These are phyloP conservation scores for Chrysemys picta DNA, from an alignment of 2,113 vertebrate genomes.

Conservation along the genomic window DNA sequence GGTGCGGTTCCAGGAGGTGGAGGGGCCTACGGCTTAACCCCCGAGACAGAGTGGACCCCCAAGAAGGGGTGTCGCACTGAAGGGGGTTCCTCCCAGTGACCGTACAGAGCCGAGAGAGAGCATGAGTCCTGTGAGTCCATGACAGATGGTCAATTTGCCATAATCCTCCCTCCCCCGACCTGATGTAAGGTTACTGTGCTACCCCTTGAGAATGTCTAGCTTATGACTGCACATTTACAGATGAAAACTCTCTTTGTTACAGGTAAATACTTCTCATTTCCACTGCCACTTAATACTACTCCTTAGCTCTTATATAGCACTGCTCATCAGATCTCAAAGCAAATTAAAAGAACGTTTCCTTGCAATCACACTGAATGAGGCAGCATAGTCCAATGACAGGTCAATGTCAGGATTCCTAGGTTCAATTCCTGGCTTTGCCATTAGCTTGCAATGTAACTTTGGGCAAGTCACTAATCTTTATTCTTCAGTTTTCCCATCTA, in stretches of 20 bases:
- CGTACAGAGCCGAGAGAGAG: too few species aligned
- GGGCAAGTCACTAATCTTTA: neutral
- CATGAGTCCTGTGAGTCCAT: too few species aligned
- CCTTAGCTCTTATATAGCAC: neutral
- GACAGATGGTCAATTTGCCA: neutral
- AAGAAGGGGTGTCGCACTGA: too few species aligned
- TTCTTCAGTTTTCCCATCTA: neutral
- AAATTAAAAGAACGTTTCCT: neutral
- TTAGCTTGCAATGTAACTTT: neutral
- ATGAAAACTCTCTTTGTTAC: neutral
- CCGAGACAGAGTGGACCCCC: too few species aligned
- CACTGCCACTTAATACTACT: neutral
- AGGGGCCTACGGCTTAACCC: too few species aligned
- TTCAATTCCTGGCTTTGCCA: neutral
- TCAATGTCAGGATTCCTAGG: neutral
- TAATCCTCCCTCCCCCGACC: neutral
- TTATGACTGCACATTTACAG: neutral
- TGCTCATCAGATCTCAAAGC: neutral
- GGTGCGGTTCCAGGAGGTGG: too few species aligned
- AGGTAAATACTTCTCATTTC: neutral
- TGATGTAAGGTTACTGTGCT: neutral
- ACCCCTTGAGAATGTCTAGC: neutral
- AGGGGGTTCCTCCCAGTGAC: too few species aligned
- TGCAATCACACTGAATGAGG: neutral
- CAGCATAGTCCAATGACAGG: neutral